A percentile compares a stretch with the other conserved stretches of the same genome.
Conservation (phyloP, 1,140 invertebrate genomes). For the Cotesia chilonis region DNA sequence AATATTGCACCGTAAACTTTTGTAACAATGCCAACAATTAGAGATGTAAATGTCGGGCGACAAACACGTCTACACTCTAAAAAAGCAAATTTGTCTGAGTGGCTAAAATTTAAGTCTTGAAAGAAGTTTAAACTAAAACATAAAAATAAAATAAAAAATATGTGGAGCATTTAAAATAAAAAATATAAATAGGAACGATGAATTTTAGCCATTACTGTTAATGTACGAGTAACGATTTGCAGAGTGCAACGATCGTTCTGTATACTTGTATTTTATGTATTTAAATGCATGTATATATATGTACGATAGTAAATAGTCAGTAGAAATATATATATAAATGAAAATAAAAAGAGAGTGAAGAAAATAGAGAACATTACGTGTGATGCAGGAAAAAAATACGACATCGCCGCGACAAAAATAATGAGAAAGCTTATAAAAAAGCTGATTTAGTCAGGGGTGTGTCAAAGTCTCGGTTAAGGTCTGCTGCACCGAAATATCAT, state of each 20-base stretch:
- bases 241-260: slow-evolving; percentile 13
- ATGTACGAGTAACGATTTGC: slow-evolving; percentile 1
- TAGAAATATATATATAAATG: background rate
- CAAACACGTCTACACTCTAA: background rate
- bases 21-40: slow-evolving; percentile 27
- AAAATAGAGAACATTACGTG: background rate
- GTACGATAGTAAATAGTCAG: background rate
- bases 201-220: slow-evolving; percentile 16
- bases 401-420: slow-evolving; percentile 50
- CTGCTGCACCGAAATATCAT: slow-evolving; percentile 10
- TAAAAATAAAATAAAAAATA: slow-evolving; percentile 10
- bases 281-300: background rate
- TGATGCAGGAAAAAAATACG: slow-evolving; percentile 18
- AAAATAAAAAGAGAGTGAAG: background rate
- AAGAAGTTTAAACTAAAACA: background rate
- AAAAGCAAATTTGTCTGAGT: background rate
- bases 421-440: slow-evolving; percentile 47
- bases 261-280: background rate
- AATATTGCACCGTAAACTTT: background rate
- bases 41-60: slow-evolving; percentile 26
- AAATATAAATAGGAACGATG: background rate
- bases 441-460: slow-evolving; percentile 44
- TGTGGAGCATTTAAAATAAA: background rate
- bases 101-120: background rate
- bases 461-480: slow-evolving; percentile 14